Percentiles rank a stretch among this genome's conserved stretches.
phyloP scores from a whole-genome alignment of 92 coral and sea anemone species.

The Palythoa heliodiscus region DNA sequence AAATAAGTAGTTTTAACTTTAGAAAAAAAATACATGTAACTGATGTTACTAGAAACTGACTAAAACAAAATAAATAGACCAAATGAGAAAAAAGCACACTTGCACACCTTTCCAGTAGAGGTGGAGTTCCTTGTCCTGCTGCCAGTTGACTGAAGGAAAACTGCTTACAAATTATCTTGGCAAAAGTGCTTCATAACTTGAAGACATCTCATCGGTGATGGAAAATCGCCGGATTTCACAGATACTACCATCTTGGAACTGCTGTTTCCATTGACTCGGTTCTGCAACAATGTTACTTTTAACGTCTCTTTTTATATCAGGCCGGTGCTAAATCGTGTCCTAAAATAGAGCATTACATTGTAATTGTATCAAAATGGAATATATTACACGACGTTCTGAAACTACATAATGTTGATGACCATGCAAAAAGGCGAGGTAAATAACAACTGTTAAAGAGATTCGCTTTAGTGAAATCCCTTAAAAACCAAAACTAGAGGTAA shows the following conservation, averaged over 20 bases:
- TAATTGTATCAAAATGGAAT: background rate
- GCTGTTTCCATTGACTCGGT: background rate
- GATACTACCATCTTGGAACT: slow-evolving; percentile 41
- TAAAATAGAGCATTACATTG: background rate
- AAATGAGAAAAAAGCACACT: background rate
- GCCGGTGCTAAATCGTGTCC: background rate
- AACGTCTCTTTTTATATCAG: background rate
- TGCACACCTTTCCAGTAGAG: slow-evolving; percentile 64
- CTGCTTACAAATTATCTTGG: slow-evolving; percentile 56
- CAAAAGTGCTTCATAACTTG: slow-evolving; percentile 52
- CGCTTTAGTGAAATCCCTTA: no score
- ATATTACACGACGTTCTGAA: background rate
- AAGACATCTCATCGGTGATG: slow-evolving; percentile 53
- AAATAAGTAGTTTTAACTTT: no score
- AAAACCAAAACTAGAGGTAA: background rate
- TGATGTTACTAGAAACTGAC: background rate
- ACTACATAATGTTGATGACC: background rate
- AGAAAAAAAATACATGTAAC: background rate
- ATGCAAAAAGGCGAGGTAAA: background rate
- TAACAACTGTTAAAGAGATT: background rate
- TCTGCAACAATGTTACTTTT: background rate
- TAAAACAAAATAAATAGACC: background rate
- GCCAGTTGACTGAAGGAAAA: slow-evolving; percentile 44
- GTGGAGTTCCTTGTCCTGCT: slow-evolving; percentile 56
- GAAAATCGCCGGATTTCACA: slow-evolving; percentile 70